Conservation (phyloP, 1,140 invertebrate genomes). For the Acromyrmex heyeri region DNA sequence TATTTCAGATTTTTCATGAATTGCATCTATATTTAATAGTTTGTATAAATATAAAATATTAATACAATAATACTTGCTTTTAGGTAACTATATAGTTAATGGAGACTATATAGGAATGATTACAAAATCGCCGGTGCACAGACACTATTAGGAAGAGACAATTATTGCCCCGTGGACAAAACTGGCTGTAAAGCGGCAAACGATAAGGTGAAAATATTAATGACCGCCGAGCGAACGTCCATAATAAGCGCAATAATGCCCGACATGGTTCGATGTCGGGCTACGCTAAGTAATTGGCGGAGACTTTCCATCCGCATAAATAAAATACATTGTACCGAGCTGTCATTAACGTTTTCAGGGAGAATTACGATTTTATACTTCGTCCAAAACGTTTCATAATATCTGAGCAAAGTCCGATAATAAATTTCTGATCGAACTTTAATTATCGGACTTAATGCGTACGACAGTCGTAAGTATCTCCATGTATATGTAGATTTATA, state of each 20-base stretch:
- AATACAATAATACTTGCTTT: not conserved
- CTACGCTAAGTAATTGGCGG: not conserved
- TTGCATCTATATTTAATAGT: not conserved
- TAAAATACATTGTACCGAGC: not conserved
- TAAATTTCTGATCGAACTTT: not conserved
- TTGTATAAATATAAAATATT: not conserved
- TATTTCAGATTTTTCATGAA: not conserved
- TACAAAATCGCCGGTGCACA: slow-evolving; percentile 15
- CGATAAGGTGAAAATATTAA: slow-evolving; percentile 59
- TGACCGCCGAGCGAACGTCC: slow-evolving; percentile 12
- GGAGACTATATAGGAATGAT: too few species aligned
- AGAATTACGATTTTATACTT: not conserved
- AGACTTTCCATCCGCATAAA: slow-evolving; percentile 3
- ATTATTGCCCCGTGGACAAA: slow-evolving; percentile 39
- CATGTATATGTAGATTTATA: not conserved
- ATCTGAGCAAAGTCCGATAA: not conserved
- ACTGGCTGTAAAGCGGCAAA: slow-evolving; percentile 52
- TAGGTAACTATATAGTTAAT: not conserved
- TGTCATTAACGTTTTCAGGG: slow-evolving; percentile 6
- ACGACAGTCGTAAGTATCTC: not conserved
- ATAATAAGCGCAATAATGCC: slow-evolving; percentile 48
- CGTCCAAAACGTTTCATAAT: not conserved
- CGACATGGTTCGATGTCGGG: not conserved
- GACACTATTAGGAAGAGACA: slow-evolving; percentile 27
- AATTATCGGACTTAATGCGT: not conserved